phyloP scores from a whole-genome alignment of 2,113 vertebrate genomes.

The Calyptommatus sinebrachiatus region DNA sequence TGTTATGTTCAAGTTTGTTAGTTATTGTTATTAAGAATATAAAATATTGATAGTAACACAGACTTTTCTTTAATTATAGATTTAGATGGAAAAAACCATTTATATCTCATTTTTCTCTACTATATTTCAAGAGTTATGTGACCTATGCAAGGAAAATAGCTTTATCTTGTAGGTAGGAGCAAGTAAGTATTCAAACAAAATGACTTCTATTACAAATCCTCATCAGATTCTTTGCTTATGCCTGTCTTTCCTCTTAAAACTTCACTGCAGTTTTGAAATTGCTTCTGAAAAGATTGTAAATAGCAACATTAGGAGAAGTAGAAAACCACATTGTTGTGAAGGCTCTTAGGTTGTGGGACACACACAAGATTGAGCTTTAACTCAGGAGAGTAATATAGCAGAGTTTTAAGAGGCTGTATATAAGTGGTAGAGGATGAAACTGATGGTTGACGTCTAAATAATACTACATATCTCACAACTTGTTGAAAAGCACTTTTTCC shows the following conservation, averaged over 20 bases:
- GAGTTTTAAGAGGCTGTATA: conserved; percentile 67
- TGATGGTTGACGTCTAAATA: conserved; percentile 79
- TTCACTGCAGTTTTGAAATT: conserved; percentile 44
- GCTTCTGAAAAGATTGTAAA: conserved; percentile 45
- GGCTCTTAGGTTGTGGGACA: conserved; percentile 61
- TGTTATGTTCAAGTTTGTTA: too few species aligned
- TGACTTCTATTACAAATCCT: not conserved
- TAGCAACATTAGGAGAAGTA: conserved; percentile 56
- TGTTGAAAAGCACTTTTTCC: conserved; percentile 84
- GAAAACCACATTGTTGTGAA: conserved; percentile 54
- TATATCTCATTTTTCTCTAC: not conserved
- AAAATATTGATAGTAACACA: not conserved
- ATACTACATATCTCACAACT: conserved; percentile 82
- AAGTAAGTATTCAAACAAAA: not conserved
- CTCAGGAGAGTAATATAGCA: conserved; percentile 63
- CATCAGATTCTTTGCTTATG: conserved; percentile 18
- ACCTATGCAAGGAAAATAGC: not conserved
- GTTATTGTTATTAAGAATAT: not conserved
- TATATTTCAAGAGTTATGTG: conserved; percentile 17
- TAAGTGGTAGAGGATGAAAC: conserved; percentile 74
- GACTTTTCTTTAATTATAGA: not conserved
- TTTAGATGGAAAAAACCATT: not conserved
- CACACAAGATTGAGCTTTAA: conserved; percentile 67
- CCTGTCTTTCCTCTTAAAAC: conserved; percentile 29
- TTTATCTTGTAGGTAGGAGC: not conserved